A percentile compares a stretch with the other conserved stretches of the same genome.
Conservation (phyloP, 1,140 invertebrate species). For the Bombus picipes region DNA sequence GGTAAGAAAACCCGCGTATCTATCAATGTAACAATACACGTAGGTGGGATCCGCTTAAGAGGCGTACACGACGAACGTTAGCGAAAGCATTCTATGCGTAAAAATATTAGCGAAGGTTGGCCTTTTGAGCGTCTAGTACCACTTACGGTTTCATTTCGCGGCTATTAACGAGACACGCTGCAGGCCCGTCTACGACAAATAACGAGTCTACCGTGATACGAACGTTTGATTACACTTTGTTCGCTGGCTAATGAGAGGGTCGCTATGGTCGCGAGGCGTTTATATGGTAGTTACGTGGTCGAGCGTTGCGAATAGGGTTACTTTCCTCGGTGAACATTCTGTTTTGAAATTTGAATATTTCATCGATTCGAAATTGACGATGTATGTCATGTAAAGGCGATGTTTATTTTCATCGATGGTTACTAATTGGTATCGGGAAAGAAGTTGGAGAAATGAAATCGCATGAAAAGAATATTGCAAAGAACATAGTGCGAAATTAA, state of each 20-base stretch:
- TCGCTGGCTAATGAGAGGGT: background rate
- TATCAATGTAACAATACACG: background rate
- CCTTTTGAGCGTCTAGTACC: background rate
- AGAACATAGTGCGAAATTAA: too few relatives aligned
- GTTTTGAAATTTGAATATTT: background rate
- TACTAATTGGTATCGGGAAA: too few relatives aligned
- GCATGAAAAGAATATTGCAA: too few relatives aligned
- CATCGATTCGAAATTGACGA: too few relatives aligned
- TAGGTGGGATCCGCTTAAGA: background rate
- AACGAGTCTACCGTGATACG: conserved; percentile 2
- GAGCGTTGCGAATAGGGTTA: background rate
- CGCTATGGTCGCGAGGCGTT: background rate
- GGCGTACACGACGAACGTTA: too few relatives aligned
- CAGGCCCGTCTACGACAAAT: too few relatives aligned
- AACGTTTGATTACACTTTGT: conserved; percentile 4
- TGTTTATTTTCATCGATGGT: too few relatives aligned
- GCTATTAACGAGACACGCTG: conserved; percentile 35
- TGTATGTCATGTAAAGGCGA: too few relatives aligned
- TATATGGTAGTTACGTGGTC: too few relatives aligned
- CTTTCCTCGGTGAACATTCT: background rate
- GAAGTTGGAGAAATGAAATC: too few relatives aligned
- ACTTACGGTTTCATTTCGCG: conserved; percentile 42
- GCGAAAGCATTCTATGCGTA: conserved; percentile 1
- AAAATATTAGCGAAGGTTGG: conserved; percentile 14
- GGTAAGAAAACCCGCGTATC: conserved; percentile 4